Conservation (phyloP, 2,113 vertebrate genomes). For the Platichthys flesus region DNA sequence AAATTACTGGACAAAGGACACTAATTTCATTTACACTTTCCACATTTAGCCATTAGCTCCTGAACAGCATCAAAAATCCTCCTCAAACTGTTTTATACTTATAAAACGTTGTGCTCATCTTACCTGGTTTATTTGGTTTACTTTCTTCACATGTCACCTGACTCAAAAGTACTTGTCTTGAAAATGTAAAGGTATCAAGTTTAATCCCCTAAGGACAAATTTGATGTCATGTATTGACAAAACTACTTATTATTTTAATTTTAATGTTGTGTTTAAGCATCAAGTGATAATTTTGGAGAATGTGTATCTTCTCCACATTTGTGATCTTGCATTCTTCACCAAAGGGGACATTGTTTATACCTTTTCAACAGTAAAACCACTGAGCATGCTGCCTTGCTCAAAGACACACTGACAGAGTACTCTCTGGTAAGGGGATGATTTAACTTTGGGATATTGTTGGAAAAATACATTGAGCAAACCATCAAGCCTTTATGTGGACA, state of each 20-base stretch:
- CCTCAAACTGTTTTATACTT: too few relatives aligned
- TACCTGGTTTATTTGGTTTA: too few relatives aligned
- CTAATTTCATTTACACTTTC: too few relatives aligned
- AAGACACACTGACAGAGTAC: background rate
- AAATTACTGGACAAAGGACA: too few relatives aligned
- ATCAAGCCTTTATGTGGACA: background rate
- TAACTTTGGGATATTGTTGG: background rate
- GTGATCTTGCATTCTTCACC: background rate
- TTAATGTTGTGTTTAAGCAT: background rate
- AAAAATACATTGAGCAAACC: background rate
- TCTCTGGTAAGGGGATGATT: background rate
- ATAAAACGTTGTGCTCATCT: too few relatives aligned
- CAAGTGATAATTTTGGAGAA: slow-evolving; percentile 1
- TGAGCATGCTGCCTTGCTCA: background rate
- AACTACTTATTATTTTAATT: background rate
- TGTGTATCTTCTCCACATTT: background rate
- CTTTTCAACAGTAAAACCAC: too few relatives aligned
- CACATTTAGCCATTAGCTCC: too few relatives aligned
- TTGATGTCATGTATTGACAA: slow-evolving; percentile 5
- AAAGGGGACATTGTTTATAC: too few relatives aligned
- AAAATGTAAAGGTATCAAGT: background rate
- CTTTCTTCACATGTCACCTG: too few relatives aligned
- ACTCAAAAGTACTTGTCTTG: too few relatives aligned
- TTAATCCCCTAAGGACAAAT: background rate
- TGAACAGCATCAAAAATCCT: too few relatives aligned